Base-by-base conservation (phyloP, 2,888 invertebrate species). In the Leucoma salicis region DNA sequence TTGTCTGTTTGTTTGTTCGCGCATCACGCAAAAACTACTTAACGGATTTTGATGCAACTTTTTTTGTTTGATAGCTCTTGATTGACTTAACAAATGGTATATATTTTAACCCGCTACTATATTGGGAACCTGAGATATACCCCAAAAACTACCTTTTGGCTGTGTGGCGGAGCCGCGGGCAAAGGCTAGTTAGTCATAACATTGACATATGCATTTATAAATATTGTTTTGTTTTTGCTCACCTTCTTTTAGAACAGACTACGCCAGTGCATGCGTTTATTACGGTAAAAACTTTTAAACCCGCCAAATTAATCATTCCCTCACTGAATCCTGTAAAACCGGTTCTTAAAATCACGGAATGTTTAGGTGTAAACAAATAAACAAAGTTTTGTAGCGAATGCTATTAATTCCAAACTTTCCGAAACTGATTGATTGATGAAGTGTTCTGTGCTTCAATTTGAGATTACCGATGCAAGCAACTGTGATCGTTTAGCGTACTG, bases 351-450 rank as follows among this genome's bases (percentile, higher is more conserved):
- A 37, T 28, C 21, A 37, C 10, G 16, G 16, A 42, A 34, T 38
- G 25, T 42, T 29, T 31, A 21, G 2, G 3, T 16, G 32, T 41
- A 47, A 49, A 42, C 46, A 46, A 49, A 38, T 36, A 42, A 31
- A 37, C 32, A 36, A 57, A 60, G 42, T 60, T 57, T 41, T 31
- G 16, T 39, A 28, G 31, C 28, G 34, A 39, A n/a, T 12, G 40
- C 37, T 37, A 56, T 57, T 60, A 56, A 57, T 57, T 49, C 39
- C 8, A 25, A 43, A 56, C 27, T 60, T 57, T 35, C 37, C 6
- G 29, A 14, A 33, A 24, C 21, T 37, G 36, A 12, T 21, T 39
- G 44, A 44, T 44, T 44, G 32, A 44, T 39, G 44, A 21, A 39
- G 27, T 13, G 27, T 32, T 39, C 31, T 10, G 21, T 28, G 35